Conservation (phyloP, 2,888 invertebrate genomes). For the Andrena dorsata region DNA sequence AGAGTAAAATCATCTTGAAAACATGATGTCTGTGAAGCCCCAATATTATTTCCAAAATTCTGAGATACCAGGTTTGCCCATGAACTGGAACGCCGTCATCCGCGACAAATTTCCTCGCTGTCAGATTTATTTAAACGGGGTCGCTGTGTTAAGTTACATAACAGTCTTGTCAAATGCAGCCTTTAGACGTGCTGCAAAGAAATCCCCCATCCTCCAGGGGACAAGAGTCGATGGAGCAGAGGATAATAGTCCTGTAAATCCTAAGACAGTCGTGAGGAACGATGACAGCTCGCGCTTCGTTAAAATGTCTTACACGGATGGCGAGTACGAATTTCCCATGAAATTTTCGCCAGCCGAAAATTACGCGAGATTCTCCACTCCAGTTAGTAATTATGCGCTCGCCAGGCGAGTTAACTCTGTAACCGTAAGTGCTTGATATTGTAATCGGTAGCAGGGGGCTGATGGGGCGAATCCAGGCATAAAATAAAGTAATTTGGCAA, state of each 20-base stretch:
- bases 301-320: conserved; percentile 65
- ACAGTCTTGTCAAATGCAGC: not conserved
- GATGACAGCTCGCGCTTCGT: conserved; percentile 66
- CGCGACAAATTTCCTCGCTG: no score
- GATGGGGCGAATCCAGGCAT: conserved; percentile 50
- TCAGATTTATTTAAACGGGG: no score
- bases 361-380: conserved; percentile 68
- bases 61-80: no score
- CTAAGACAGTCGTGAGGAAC: conserved; percentile 53
- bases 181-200: not conserved
- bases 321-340: conserved; percentile 60
- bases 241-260: conserved; percentile 43
- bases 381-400: conserved; percentile 69
- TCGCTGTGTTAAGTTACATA: not conserved
- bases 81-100: no score
- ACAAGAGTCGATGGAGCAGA: conserved; percentile 16
- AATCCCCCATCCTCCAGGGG: not conserved
- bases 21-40: no score
- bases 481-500: conserved; percentile 49
- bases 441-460: conserved; percentile 49
- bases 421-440: conserved; percentile 65
- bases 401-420: conserved; percentile 63
- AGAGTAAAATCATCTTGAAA: no score
- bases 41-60: no score
- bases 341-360: conserved; percentile 68